phyloP scores from a whole-genome alignment of 2,113 vertebrate species.

The Sclerurus mexicanus region DNA sequence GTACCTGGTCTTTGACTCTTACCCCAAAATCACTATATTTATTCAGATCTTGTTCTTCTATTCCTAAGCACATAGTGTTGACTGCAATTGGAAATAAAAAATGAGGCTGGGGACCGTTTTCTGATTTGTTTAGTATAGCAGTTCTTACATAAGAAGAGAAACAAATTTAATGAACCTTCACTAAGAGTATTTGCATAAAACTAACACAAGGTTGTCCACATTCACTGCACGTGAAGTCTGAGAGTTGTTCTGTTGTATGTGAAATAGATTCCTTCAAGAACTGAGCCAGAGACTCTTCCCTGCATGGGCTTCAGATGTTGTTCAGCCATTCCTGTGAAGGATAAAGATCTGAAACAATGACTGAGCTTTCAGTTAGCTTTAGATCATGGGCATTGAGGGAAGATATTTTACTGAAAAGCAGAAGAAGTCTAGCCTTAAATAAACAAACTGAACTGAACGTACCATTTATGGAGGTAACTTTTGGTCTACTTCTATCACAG shows the following conservation, averaged over 20 bases:
- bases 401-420: neutral
- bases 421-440: neutral
- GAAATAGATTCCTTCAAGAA: neutral
- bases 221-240: neutral
- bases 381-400: neutral
- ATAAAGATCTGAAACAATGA: neutral
- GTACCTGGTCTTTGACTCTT: neutral
- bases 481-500: neutral
- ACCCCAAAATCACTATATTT: neutral
- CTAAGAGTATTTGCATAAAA: neutral
- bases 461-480: neutral
- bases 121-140: neutral
- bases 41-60: neutral
- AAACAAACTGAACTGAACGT: neutral
- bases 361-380: neutral
- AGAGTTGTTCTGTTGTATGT: neutral
- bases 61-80: neutral
- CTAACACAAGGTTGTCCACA: neutral
- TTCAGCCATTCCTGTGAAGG: neutral
- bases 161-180: neutral
- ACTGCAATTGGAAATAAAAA: neutral
- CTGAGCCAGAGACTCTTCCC: neutral
- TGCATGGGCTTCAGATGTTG: fast-evolving
- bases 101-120: neutral
- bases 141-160: neutral